Base-by-base conservation (phyloP, 2,888 invertebrate genomes). In the Synergus itoensis region DNA sequence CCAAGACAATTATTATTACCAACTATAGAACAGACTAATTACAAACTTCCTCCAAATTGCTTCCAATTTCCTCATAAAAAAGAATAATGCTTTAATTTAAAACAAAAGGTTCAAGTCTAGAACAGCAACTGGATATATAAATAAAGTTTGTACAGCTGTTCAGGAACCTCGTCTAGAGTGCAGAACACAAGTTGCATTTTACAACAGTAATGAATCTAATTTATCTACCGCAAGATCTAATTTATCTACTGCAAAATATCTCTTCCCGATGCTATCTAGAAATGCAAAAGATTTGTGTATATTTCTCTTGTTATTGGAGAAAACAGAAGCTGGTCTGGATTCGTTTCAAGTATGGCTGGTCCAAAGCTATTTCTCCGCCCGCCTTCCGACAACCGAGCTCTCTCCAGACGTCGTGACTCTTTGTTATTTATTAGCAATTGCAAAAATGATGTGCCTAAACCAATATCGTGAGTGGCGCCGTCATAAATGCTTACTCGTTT, bases 401-500 rank as follows among this genome's bases (percentile, higher is more conserved):
- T 53, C 53, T 28, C 48, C 1, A 69, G 11, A 73, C 53, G 73
- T 53, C 73, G 62, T 77, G 60, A 67, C 45, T 78, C 77, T 77
- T 85, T 84, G 87, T 89, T 89, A 90, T 90, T 91, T 89, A 91
- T 90, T 86, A 83, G 85, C 86, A 89, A 89, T 87, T 87, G 86
- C 87, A 87, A 87, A 87, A 88, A 83, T 82, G 81, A 82, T 77
- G 82, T 64, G 77, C 77, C 77, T 77, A 65, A 77, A 48, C 77
- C 77, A 78, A 79, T 79, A 62, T 75, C 81, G 64, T 62, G 63
- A 75, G 75, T 53, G 45, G 67, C 77, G 69, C 65, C 69, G 65
- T 41, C 36, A 9, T 45, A 69, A 14, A 67, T 45, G 14, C 9
- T n/a, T 69, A 36, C 57, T 82, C 69, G 77, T 80, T 82, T 80